phyloP scores from a whole-genome alignment of 2,797 vertebrate species.

The Hybognathus amarus region DNA sequence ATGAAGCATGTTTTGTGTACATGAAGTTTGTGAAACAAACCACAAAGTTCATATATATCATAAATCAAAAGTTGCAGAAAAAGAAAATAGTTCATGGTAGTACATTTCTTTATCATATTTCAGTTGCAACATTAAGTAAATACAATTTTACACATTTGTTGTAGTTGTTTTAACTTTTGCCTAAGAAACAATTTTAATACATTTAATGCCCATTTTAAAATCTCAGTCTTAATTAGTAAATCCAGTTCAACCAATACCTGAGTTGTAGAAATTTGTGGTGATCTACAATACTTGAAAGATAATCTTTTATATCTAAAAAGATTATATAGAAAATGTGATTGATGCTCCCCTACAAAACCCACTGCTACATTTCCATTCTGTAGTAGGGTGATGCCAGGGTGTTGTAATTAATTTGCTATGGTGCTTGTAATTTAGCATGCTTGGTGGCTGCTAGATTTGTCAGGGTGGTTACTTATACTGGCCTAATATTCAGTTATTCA shows the following conservation, averaged over 20 bases:
- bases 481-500: conserved; percentile 22
- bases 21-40: neutral
- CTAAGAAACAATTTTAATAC: neutral
- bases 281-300: neutral
- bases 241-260: neutral
- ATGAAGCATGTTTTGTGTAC: neutral
- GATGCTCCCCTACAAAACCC: neutral
- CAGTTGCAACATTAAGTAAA: neutral
- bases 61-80: neutral
- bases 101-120: neutral
- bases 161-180: neutral
- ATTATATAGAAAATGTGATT: neutral
- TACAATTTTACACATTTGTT: neutral
- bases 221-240: neutral
- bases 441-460: neutral
- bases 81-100: neutral
- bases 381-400: neutral
- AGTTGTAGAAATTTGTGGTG: neutral
- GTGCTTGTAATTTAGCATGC: neutral
- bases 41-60: neutral
- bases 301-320: neutral
- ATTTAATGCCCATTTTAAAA: neutral
- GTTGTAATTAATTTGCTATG: neutral
- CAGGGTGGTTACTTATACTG: neutral
- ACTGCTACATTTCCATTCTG: neutral